A percentile compares a stretch with the other conserved stretches of the same genome.
These are phyloP conservation scores for Paraplagusia blochii DNA, from an alignment of 2,113 vertebrate species.

Conservation along the genomic window DNA sequence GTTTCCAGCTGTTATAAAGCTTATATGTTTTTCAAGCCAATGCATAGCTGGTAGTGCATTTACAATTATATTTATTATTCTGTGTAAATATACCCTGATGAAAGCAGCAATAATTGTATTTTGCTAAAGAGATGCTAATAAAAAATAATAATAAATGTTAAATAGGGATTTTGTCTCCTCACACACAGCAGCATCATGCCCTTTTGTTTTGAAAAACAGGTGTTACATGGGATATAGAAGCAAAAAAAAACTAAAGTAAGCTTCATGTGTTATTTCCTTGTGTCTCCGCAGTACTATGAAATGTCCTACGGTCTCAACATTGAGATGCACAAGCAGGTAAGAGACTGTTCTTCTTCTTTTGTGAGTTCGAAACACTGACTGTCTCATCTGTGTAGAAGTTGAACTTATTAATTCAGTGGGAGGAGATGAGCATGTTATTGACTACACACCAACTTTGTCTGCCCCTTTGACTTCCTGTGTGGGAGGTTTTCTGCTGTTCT, in stretches of 20 bases:
- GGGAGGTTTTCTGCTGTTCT: slow-evolving; percentile 16
- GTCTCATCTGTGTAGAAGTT: neutral
- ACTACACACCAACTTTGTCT: slow-evolving; percentile 3
- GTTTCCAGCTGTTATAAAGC: too few species aligned
- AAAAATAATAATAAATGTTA: too few species aligned
- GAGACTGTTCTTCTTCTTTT: slow-evolving; percentile 7
- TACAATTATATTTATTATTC: too few species aligned
- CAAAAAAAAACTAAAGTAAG: too few species aligned
- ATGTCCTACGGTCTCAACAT: slow-evolving; percentile 77
- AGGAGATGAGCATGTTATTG: slow-evolving; percentile 31
- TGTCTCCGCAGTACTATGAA: slow-evolving; percentile 70
- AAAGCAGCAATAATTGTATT: too few species aligned
- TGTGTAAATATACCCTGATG: too few species aligned
- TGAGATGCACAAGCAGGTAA: slow-evolving; percentile 76
- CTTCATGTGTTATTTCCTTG: slow-evolving; percentile 38
- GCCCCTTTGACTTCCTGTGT: slow-evolving; percentile 19
- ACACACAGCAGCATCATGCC: slow-evolving; percentile 37
- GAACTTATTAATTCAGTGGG: slow-evolving; percentile 9
- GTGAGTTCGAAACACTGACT: neutral
- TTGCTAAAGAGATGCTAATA: too few species aligned
- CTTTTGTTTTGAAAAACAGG: slow-evolving; percentile 33
- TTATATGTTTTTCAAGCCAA: too few species aligned
- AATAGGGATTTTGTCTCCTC: too few species aligned
- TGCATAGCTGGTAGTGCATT: too few species aligned
- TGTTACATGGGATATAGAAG: slow-evolving; percentile 40